A percentile compares a stretch with the other conserved stretches of the same genome.
These are phyloP conservation scores for Leguminivora glycinivorella DNA, from an alignment of 1,140 invertebrate genomes.

Conservation along the genomic window DNA sequence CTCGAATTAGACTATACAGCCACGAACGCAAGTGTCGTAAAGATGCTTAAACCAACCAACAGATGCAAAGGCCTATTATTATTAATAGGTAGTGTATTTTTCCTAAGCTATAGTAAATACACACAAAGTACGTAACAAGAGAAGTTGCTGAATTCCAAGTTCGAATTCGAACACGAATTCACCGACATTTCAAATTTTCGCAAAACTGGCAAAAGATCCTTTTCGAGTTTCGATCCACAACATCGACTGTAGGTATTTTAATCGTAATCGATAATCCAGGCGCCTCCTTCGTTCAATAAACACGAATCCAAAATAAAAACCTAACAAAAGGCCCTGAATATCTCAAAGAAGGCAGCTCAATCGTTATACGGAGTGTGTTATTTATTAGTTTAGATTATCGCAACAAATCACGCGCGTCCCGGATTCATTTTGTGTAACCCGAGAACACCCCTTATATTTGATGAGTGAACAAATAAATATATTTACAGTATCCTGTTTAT, in stretches of 20 bases:
- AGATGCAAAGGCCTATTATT: too few species aligned
- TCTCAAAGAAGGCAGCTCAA: slow-evolving; percentile 69
- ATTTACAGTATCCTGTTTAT: slow-evolving; percentile 77
- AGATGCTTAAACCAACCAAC: too few species aligned
- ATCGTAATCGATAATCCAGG: slow-evolving; percentile 12
- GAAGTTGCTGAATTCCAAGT: too few species aligned
- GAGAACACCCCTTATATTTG: slow-evolving; percentile 74
- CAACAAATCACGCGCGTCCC: slow-evolving; percentile 72
- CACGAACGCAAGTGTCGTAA: too few species aligned
- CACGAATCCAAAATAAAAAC: slow-evolving; percentile 33
- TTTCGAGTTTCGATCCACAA: not conserved
- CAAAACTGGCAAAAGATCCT: too few species aligned
- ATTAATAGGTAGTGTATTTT: too few species aligned
- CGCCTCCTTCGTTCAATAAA: slow-evolving; percentile 25
- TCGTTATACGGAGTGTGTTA: slow-evolving; percentile 65
- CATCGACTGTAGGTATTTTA: not conserved
- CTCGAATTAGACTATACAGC: too few species aligned
- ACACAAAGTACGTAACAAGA: too few species aligned
- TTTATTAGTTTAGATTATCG: slow-evolving; percentile 75
- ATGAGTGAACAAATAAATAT: slow-evolving; percentile 79
- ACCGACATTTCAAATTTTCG: too few species aligned
- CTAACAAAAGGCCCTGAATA: slow-evolving; percentile 39
- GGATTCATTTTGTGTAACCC: slow-evolving; percentile 73
- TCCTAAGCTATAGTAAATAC: too few species aligned
- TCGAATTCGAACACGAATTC: too few species aligned